Conservation (phyloP, 1,140 invertebrate species). For the Galleria mellonella region DNA sequence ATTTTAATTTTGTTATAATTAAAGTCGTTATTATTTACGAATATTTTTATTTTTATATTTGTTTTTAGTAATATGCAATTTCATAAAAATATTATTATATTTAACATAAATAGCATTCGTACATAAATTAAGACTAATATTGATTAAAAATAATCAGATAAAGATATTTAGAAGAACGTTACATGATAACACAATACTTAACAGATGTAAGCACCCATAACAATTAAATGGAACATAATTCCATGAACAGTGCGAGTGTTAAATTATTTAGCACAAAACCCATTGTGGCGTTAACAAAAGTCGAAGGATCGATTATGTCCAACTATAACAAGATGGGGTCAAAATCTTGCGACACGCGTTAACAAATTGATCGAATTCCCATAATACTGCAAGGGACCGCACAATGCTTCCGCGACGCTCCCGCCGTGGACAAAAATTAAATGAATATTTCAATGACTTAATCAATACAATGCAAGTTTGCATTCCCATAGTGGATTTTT, state of each 20-base stretch:
- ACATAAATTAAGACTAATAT: too few species aligned
- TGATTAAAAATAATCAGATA: too few species aligned
- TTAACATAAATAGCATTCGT: too few species aligned
- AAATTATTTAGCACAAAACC: constrained; percentile 58
- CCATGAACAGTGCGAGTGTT: constrained; percentile 27
- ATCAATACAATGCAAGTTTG: constrained; percentile 64
- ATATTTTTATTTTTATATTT: too few species aligned
- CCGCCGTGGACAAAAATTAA: constrained; percentile 29
- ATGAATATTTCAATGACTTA: constrained; percentile 61
- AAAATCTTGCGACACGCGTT: constrained; percentile 52
- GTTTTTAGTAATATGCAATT: too few species aligned
- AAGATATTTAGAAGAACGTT: too few species aligned
- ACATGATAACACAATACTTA: too few species aligned
- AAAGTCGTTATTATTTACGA: too few species aligned
- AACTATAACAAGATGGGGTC: constrained; percentile 33
- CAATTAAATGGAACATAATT: constrained; percentile 37
- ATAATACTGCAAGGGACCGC: constrained; percentile 46
- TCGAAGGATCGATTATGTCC: constrained; percentile 46
- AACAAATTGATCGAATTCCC: constrained; percentile 64
- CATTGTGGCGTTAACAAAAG: constrained; percentile 37
- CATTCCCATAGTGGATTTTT: constrained; percentile 48
- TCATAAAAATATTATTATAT: too few species aligned
- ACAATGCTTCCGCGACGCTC: constrained; percentile 35
- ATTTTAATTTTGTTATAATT: too few species aligned
- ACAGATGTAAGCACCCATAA: constrained; percentile 48